Evolutionary conservation across 2,888 invertebrate genomes (phyloP).

Genomic region (Phyto melanocephala): DNA sequence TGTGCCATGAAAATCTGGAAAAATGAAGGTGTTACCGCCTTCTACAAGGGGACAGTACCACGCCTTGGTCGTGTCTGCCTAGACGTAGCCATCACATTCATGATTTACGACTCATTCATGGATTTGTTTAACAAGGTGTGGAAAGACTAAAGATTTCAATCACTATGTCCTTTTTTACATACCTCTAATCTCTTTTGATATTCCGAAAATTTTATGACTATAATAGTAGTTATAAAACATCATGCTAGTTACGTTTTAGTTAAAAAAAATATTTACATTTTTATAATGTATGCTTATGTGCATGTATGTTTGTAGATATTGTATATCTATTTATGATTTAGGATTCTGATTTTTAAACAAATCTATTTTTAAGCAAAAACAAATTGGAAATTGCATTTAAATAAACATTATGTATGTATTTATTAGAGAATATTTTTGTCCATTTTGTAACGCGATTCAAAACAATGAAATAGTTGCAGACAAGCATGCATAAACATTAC

Average conservation of each 20-base stretch:
- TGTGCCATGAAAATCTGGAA: conserved; percentile 95
- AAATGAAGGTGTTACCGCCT: conserved; percentile 95
- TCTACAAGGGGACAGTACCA: conserved; percentile 99
- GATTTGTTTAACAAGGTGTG: conserved; percentile 95
- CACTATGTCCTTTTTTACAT: not conserved
- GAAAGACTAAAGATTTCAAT: conserved; percentile 75
- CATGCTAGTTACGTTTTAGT: not conserved
- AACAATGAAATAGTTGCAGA: not conserved
- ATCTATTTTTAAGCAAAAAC: not conserved
- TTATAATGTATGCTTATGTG: not conserved
- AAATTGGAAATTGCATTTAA: conserved; percentile 45
- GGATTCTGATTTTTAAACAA: not conserved
- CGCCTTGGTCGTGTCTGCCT: conserved; percentile 96
- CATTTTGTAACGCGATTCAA: not conserved
- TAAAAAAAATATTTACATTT: conserved; percentile 19
- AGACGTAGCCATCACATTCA: conserved; percentile 99
- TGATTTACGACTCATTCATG: conserved; percentile 99
- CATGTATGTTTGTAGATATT: not conserved
- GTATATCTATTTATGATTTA: not conserved
- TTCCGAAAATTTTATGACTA: not conserved
- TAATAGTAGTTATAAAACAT: conserved; percentile 11
- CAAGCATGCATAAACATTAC: not conserved
- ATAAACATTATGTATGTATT: conserved; percentile 1
- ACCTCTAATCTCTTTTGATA: not conserved
- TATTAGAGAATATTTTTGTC: not conserved